Evolutionary conservation across 2,113 vertebrate species (phyloP).

Genomic region (Spea bombifrons): DNA sequence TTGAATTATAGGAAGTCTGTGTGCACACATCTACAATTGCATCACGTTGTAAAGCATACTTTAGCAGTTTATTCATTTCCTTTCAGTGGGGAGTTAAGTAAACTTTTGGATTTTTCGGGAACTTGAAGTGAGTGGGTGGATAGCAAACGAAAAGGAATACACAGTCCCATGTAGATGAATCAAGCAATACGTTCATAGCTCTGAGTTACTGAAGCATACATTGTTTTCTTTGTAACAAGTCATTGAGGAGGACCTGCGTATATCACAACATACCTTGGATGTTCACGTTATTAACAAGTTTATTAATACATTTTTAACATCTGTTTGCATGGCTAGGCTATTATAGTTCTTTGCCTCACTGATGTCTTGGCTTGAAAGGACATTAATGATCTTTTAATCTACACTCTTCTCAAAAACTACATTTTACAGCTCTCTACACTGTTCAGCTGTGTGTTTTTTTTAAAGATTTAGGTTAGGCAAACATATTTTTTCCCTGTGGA

Average conservation of each 20-base stretch:
- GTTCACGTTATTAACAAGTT: neutral
- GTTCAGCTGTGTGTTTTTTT: no score
- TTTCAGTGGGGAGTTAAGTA: constrained; percentile 35
- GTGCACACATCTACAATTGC: neutral
- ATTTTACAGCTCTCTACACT: no score
- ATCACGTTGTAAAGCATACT: neutral
- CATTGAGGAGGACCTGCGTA: neutral
- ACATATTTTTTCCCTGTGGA: no score
- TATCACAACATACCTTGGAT: neutral
- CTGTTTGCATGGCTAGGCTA: no score
- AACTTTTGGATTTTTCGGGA: constrained; percentile 11
- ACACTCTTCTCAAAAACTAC: no score
- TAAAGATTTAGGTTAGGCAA: no score
- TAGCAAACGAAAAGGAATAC: neutral
- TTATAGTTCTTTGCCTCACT: no score
- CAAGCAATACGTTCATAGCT: neutral
- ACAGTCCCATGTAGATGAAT: neutral
- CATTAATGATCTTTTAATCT: no score
- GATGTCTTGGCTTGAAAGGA: no score
- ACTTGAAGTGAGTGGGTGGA: constrained; percentile 10
- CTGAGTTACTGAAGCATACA: neutral
- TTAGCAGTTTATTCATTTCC: constrained; percentile 34
- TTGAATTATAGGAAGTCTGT: constrained; percentile 7
- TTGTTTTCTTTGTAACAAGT: neutral
- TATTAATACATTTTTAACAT: no score